Base-by-base conservation (phyloP, 53 echinoderm and acorn worm genomes). In the Echinarachnius parma region DNA sequence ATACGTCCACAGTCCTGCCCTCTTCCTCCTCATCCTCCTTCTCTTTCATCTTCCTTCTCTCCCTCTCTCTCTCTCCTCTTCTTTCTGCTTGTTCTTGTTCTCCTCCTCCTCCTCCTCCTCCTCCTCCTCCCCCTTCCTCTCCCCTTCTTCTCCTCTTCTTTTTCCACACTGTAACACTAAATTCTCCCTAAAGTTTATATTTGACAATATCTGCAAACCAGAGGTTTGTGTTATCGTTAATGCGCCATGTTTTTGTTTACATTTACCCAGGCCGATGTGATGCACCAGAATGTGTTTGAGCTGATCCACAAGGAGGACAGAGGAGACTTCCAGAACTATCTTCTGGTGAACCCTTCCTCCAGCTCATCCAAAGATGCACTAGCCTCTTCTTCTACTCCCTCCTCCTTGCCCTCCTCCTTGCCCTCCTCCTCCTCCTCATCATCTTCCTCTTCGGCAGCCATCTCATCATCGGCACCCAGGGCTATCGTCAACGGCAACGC, bases 221-320 rank as follows among this genome's bases (percentile, higher is more conserved):
- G n/a, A n/a, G n/a, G n/a, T n/a, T n/a, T n/a, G n/a, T n/a, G n/a
- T n/a, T n/a, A n/a, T n/a, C n/a, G n/a, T n/a, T 13, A 42, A 42
- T 8, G 9, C 18, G 7, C 23, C 18, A 9, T 61, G 15, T 61
- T 61, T 28, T 9, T 18, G 23, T 7, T 60, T 26, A 27, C 18
- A 5, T 24, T 7, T 60, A 25, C 55, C 24, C 64, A 92, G 94
- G 89, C 86, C 1, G 94, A 93, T 56, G 84, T 93, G 14, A 93
- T 93, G 94, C 89, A 93, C 62, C 94, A 93, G 64, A 84, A 86
- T 31, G 86, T 93, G 21, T 93, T 80, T 66, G 94, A 93, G 48
- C 75, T 93, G 21, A 93, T 93, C 48, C 94, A 93, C 66, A 93
- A 89, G 58, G 94, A 93, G 16, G 94, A 93, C 76, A 69, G 94